Conservation (phyloP, 2,113 vertebrate species). For the Parotia lawesii region DNA sequence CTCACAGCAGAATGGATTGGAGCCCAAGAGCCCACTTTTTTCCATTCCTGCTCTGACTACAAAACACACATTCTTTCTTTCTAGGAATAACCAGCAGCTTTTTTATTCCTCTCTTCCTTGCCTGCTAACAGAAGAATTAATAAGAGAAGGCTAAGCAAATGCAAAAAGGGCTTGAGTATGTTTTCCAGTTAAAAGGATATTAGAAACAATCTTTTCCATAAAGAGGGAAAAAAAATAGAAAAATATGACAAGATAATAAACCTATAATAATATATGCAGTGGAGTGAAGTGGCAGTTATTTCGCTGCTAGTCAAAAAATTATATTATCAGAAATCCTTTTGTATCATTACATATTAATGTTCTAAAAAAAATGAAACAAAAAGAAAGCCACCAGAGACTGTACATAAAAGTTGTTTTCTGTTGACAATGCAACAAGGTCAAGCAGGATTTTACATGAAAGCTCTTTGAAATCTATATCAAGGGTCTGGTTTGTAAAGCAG, state of each 20-base stretch:
- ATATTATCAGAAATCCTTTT: conserved; percentile 32
- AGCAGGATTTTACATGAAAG: background rate
- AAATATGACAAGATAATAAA: background rate
- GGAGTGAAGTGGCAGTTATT: conserved; percentile 5
- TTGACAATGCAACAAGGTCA: conserved; percentile 39
- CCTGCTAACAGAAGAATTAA: conserved; percentile 2
- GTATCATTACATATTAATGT: conserved; percentile 5
- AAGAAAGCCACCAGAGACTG: conserved; percentile 27
- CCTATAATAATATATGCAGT: background rate
- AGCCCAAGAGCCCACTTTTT: conserved; percentile 17
- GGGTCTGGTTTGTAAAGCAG: background rate
- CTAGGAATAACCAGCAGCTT: background rate
- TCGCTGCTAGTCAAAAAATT: conserved; percentile 43
- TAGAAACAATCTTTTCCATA: background rate
- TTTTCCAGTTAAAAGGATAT: conserved; percentile 50
- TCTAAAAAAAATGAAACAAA: background rate
- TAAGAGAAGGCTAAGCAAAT: conserved; percentile 46
- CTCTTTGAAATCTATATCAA: conserved; percentile 30
- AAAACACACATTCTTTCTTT: conserved; percentile 34
- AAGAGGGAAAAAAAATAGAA: background rate
- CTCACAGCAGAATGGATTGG: background rate
- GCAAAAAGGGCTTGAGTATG: conserved; percentile 11
- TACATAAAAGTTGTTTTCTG: conserved; percentile 18
- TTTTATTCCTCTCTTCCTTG: conserved; percentile 2
- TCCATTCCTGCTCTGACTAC: background rate